phyloP scores from a whole-genome alignment of 2,888 invertebrate species.

The Volucella zonaria region DNA sequence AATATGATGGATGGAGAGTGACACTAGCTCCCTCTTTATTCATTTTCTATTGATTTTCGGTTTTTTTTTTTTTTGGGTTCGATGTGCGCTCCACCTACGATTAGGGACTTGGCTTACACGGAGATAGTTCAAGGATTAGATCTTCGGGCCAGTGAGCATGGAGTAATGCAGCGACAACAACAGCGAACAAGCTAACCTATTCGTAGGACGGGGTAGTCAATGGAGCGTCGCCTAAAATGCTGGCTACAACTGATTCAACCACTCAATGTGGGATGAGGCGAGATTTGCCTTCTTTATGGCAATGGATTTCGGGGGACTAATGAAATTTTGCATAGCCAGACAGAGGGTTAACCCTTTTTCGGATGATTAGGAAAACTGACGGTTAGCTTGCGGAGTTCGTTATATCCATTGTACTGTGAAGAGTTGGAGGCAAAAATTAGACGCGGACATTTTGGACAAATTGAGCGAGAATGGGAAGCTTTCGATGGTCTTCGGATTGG shows the following conservation, averaged over 20 bases:
- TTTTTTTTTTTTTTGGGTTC: not conserved
- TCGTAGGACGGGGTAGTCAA: constrained; percentile 16
- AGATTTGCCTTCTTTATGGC: constrained; percentile 24
- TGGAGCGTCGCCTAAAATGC: constrained; percentile 15
- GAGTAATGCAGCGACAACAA: constrained; percentile 35
- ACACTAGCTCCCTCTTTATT: not conserved
- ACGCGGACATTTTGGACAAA: constrained; percentile 17
- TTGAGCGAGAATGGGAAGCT: constrained; percentile 31
- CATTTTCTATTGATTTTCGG: constrained; percentile 53
- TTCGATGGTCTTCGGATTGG: constrained; percentile 28
- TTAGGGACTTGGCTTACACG: constrained; percentile 8
- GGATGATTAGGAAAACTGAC: constrained; percentile 50
- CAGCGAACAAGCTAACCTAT: constrained; percentile 38
- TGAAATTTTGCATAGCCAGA: constrained; percentile 60
- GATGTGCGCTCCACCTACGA: not conserved
- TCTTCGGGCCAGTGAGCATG: constrained; percentile 40
- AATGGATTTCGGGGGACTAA: constrained; percentile 27
- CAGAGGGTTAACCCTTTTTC: no score
- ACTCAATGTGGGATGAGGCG: constrained; percentile 20
- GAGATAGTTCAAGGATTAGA: constrained; percentile 64
- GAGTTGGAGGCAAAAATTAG: not conserved
- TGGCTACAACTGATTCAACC: not conserved
- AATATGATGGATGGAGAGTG: not conserved
- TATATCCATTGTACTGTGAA: not conserved
- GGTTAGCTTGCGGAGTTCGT: not conserved